These are phyloP conservation scores for Nycticorax nycticorax DNA, from an alignment of 2,113 vertebrate species.

Conservation along the genomic window DNA sequence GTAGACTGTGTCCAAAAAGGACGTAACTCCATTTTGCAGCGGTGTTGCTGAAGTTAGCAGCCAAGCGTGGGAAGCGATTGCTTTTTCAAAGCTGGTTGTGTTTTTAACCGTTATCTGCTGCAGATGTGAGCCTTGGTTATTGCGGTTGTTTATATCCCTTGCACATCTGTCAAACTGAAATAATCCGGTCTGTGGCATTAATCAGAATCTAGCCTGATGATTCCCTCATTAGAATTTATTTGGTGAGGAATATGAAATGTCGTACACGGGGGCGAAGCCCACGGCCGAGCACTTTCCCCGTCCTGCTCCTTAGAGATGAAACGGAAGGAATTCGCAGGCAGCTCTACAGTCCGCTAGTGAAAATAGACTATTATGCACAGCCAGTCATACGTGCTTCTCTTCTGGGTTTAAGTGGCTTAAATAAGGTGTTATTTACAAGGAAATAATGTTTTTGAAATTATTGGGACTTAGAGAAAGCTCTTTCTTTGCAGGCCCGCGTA, in stretches of 20 bases:
- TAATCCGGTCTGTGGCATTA: not conserved
- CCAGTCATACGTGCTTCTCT: constrained; percentile 16
- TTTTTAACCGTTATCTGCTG: not conserved
- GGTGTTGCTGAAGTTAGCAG: not conserved
- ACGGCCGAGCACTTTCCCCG: not conserved
- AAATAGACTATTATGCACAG: not conserved
- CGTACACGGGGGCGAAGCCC: not conserved
- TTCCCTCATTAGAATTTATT: not conserved
- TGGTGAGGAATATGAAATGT: not conserved
- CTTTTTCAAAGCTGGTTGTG: not conserved
- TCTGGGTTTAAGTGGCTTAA: constrained; percentile 57
- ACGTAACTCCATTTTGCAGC: not conserved
- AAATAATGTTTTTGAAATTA: constrained; percentile 80
- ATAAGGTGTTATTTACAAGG: constrained; percentile 60
- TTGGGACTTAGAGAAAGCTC: constrained; percentile 71
- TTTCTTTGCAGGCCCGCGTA: constrained; percentile 61
- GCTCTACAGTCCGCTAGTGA: not conserved
- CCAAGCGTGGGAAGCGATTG: not conserved
- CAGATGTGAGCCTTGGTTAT: not conserved
- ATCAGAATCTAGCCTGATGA: not conserved
- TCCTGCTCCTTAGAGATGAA: not conserved
- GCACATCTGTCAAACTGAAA: not conserved
- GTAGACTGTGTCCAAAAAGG: not conserved
- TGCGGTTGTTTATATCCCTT: not conserved
- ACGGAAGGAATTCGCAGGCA: not conserved